Base-by-base conservation (phyloP, 2,113 vertebrate genomes). In the Larimichthys polyactis region DNA sequence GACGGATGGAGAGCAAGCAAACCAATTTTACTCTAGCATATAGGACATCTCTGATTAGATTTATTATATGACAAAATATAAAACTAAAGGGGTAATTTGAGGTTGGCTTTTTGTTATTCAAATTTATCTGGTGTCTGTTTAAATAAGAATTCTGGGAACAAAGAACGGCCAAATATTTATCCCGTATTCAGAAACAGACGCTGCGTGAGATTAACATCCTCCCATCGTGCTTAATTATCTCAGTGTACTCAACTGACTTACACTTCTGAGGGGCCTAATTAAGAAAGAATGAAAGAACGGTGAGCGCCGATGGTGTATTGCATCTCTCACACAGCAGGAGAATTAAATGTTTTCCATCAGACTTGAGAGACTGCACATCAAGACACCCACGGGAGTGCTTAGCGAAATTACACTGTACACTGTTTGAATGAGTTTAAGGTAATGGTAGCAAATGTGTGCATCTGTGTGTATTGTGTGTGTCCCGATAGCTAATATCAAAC, bases 341-440 rank as follows among this genome's bases (percentile, higher is more conserved):
- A 81, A 85, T 88, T 72, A 80, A 90, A 86, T 86, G 89, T 88
- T 90, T 89, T 90, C 83, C 74, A 92, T 87, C 82, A 82, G 84
- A 83, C 84, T 76, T 80, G 72, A 85, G 84, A 82, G 84, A 79
- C 46, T 32, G 75, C 57, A 62, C 73, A 80, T 87, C 83, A 91
- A 90, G 79, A 90, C 49, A 44, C 89, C 80, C 49, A 0, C 2
- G 73, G 75, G 89, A 82, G 81, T 2, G 46, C 75, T 89, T 46
- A 65, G 78, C 78, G 44, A 81, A 82, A 89, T 84, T 74, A 90
- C 60, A 83, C 32, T 36, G 32, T 36, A 79, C 62, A 77, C 81
- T 89, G 71, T 83, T 63, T 83, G 67, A 89, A 81, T 63, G 71
- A 73, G 43, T 86, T 88, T 79, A 84, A 87, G 71, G 78, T 60